phyloP scores from a whole-genome alignment of 1,140 invertebrate species.

The Magallana angulata region DNA sequence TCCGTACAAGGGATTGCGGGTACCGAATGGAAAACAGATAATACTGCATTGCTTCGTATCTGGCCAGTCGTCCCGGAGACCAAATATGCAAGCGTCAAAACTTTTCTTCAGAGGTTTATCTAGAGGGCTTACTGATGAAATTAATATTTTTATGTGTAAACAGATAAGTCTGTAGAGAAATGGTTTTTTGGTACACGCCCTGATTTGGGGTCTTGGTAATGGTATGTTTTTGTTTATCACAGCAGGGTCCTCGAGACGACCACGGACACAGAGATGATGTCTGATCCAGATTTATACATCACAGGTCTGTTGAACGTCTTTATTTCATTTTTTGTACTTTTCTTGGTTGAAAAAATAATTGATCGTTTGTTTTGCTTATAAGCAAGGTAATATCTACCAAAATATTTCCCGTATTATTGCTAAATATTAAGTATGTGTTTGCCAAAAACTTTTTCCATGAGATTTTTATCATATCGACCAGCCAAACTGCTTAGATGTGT shows the following conservation, averaged over 20 bases:
- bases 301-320: background rate
- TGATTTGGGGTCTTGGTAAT: background rate
- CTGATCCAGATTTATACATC: constrained; percentile 1
- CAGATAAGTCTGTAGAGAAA: background rate
- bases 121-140: constrained; percentile 5
- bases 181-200: constrained; percentile 3
- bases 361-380: too few relatives aligned
- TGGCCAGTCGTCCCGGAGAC: background rate
- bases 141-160: constrained; percentile 30
- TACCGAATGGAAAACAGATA: background rate
- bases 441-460: too few relatives aligned
- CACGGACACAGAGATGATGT: background rate
- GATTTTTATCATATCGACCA: too few relatives aligned
- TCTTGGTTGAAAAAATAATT: too few relatives aligned
- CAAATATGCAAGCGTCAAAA: background rate
- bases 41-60: constrained; percentile 1
- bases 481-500: too few relatives aligned
- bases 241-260: background rate
- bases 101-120: background rate
- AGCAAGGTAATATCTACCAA: too few relatives aligned
- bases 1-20: background rate
- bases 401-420: too few relatives aligned
- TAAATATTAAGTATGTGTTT: too few relatives aligned
- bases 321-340: background rate
- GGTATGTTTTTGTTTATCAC: background rate